These are phyloP conservation scores for Chelmon rostratus DNA, from an alignment of 2,797 vertebrate species.

Conservation along the genomic window DNA sequence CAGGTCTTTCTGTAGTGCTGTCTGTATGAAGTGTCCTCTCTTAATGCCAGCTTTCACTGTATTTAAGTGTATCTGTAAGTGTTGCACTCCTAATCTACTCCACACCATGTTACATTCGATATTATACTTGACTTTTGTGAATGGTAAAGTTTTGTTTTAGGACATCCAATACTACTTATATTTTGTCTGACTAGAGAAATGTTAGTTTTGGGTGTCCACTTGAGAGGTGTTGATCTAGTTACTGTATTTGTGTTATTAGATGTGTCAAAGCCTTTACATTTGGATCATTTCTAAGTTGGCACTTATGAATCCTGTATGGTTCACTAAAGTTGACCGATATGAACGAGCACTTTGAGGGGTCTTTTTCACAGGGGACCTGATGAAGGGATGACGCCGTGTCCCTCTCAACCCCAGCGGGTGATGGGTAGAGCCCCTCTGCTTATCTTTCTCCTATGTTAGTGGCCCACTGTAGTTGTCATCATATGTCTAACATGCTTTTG, in stretches of 20 bases:
- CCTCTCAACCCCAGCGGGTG: conserved; percentile 26
- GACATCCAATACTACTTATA: conserved; percentile 75
- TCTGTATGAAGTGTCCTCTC: conserved; percentile 65
- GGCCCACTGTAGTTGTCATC: conserved; percentile 48
- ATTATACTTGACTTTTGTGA: conserved; percentile 79
- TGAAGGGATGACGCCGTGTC: conserved; percentile 8
- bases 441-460: conserved; percentile 41
- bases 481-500: conserved; percentile 75
- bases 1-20: conserved; percentile 46
- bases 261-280: conserved; percentile 60
- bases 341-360: conserved; percentile 62
- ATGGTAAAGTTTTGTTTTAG: conserved; percentile 53
- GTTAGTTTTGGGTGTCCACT: conserved; percentile 73
- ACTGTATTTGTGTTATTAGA: conserved; percentile 69
- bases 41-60: conserved; percentile 68
- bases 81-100: conserved; percentile 78
- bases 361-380: conserved; percentile 32
- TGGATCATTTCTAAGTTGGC: conserved; percentile 43
- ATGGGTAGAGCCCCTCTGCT: conserved; percentile 33
- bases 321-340: conserved; percentile 46
- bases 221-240: conserved; percentile 64
- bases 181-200: conserved; percentile 79
- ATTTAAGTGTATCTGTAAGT: conserved; percentile 65
- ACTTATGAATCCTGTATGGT: conserved; percentile 46
- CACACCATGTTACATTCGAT: conserved; percentile 79